Percentiles rank a stretch among this genome's conserved stretches.
Conservation (phyloP, 2,113 vertebrate genomes). For the Perccottus glenii region DNA sequence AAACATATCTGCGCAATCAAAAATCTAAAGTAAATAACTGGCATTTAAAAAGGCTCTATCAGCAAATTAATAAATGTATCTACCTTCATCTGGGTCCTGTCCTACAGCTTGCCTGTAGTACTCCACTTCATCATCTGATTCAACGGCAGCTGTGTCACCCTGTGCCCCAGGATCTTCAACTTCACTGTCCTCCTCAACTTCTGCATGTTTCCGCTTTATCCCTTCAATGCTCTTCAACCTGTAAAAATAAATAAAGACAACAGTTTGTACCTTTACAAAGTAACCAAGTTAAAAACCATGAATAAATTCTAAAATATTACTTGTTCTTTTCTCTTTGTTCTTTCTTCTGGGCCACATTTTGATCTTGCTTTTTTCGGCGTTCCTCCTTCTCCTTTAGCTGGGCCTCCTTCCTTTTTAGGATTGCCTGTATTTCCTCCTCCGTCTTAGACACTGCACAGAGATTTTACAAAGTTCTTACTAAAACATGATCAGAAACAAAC, state of each 20-base stretch:
- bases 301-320: slow-evolving; percentile 57
- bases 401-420: slow-evolving; percentile 81
- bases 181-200: slow-evolving; percentile 76
- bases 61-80: neutral
- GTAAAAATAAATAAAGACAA: neutral
- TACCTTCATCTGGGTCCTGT: slow-evolving; percentile 88
- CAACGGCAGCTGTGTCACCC: slow-evolving; percentile 50
- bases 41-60: neutral
- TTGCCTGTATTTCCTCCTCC: slow-evolving; percentile 83
- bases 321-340: slow-evolving; percentile 78
- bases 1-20: slow-evolving; percentile 79
- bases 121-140: slow-evolving; percentile 86
- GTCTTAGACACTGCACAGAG: slow-evolving; percentile 82
- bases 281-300: neutral
- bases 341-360: slow-evolving; percentile 80
- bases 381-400: slow-evolving; percentile 78
- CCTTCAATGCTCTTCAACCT: slow-evolving; percentile 88
- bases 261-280: too few relatives aligned
- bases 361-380: slow-evolving; percentile 82
- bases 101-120: slow-evolving; percentile 92
- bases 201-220: slow-evolving; percentile 76
- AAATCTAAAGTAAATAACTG: neutral
- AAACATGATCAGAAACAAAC: neutral
- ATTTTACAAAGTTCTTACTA: neutral
- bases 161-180: slow-evolving; percentile 86